Conservation (phyloP, 2,888 invertebrate genomes). For the Dascillus cervinus region DNA sequence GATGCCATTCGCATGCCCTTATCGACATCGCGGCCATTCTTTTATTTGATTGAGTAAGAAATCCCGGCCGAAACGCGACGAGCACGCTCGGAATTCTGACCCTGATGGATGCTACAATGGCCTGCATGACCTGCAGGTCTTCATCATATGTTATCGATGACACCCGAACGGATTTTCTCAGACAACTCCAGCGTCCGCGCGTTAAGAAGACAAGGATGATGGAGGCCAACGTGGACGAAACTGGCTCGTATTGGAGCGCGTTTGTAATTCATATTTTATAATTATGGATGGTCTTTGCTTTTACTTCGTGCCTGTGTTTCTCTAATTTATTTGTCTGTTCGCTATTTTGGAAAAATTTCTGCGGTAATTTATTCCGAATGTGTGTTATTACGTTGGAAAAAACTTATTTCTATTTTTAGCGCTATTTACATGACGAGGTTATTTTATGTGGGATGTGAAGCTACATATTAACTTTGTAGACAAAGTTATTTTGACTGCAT, state of each 20-base stretch:
- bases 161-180: not conserved
- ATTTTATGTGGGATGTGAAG: too few species aligned
- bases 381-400: too few species aligned
- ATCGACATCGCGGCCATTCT: not conserved
- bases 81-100: not conserved
- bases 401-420: too few species aligned
- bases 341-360: not conserved
- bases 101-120: not conserved
- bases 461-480: too few species aligned
- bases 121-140: slow-evolving; percentile 1
- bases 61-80: not conserved
- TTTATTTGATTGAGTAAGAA: not conserved
- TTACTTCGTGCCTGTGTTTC: slow-evolving; percentile 5
- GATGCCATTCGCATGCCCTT: not conserved
- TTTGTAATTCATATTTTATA: slow-evolving; percentile 11
- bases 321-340: slow-evolving; percentile 6
- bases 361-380: not conserved
- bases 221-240: slow-evolving; percentile 1
- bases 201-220: slow-evolving; percentile 1
- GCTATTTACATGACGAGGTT: too few species aligned
- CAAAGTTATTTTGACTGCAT: too few species aligned
- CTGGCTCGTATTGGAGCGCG: slow-evolving; percentile 6
- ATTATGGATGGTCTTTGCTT: slow-evolving; percentile 6
- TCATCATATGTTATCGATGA: slow-evolving; percentile 1
- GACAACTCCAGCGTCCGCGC: not conserved